phyloP scores from a whole-genome alignment of 2,113 vertebrate species.

The Dasyurus viverrinus region DNA sequence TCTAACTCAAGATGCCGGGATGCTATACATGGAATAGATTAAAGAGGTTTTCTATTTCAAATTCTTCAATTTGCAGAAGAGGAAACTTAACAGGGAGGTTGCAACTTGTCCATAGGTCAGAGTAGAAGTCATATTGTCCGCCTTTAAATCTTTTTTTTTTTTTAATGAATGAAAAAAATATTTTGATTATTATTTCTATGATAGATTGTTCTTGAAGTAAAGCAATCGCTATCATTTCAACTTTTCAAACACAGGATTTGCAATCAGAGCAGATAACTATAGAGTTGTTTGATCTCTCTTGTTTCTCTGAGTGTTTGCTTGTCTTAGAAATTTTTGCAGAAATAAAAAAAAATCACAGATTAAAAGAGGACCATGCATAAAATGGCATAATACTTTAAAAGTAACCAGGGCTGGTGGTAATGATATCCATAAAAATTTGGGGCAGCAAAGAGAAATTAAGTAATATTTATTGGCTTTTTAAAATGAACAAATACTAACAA shows the following conservation, averaged over 20 bases:
- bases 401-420: neutral
- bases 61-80: neutral
- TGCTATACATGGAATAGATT: neutral
- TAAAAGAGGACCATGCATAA: neutral
- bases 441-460: neutral
- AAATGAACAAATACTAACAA: neutral
- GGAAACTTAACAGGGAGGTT: neutral
- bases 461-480: neutral
- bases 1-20: neutral
- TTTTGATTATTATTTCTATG: slow-evolving; percentile 5
- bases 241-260: slow-evolving; percentile 4
- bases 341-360: neutral
- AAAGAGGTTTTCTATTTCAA: neutral
- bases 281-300: neutral
- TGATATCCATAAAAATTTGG: neutral
- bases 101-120: neutral
- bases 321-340: neutral
- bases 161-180: slow-evolving; percentile 28
- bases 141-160: no score
- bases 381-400: neutral
- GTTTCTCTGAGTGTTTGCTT: neutral
- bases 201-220: neutral
- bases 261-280: neutral
- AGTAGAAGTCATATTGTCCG: neutral
- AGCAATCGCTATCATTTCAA: neutral